Evolutionary conservation across 1,140 invertebrate genomes (phyloP), one percentile per base, ranked within the genome.

Genomic region (Chrysopa pallens): DNA sequence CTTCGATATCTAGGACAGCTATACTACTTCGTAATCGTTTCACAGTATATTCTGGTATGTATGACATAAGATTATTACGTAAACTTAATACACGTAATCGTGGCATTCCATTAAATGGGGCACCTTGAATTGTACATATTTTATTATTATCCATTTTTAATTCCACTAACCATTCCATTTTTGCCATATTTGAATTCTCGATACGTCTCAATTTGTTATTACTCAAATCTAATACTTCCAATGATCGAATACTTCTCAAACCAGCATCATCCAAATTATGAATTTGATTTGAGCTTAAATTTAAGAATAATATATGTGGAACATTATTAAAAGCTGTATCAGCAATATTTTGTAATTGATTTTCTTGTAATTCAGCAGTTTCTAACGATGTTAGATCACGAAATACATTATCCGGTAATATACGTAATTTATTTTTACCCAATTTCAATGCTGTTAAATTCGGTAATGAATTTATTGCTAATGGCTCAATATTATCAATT

Each of bases 121-220:
- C 74, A 44, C 69, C 77, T 44, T 74, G 68, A 42, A 83, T 73
- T 4, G 69, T 61, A 52, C 79, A 83, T 50, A 83, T 80, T 36
- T 69, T 64, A 62, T 83, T 83, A 52, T 80, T 74, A 54, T 83
- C 78, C 63, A 83, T 69, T 67, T 83, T 81, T 1, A 90, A 57
- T 56, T 89, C 83, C 0, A 88, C 80, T 8, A 90, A 62, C 77
- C 84, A 86, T 55, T 86, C 81, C 66, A 91, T 75, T 23, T 66
- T 58, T 14, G 70, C 66, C 6, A 78, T 64, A 57, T 70, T 75
- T 11, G 72, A 68, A 35, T 63, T 67, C 9, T 73, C 72, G 1
- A 92, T 67, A 48, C 70, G 70, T 2, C 70, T 68, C n/a, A 92
- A 60, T 38, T 70, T 72, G 57, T 90, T 90, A 49, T 76, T 71